Evolutionary conservation across 2,113 vertebrate genomes (phyloP).

Genomic region (Nesospiza acunhae): DNA sequence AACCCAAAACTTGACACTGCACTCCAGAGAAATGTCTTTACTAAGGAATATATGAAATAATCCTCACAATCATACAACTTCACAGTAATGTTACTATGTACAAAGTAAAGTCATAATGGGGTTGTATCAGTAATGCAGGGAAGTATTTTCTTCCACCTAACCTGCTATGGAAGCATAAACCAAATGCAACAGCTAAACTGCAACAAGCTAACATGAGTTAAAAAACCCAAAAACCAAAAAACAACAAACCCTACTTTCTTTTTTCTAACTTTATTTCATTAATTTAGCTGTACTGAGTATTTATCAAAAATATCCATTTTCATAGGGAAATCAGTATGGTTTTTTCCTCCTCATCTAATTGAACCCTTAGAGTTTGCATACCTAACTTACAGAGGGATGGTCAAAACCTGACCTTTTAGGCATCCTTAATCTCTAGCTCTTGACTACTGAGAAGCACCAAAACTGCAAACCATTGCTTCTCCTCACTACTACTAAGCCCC

Average conservation of each 20-base stretch:
- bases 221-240: neutral
- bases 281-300: neutral
- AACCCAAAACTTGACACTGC: neutral
- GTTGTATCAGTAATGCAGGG: neutral
- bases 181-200: neutral
- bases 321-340: neutral
- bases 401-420: neutral
- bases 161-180: neutral
- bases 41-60: neutral
- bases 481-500: neutral
- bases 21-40: neutral
- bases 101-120: neutral
- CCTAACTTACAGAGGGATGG: neutral
- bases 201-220: neutral
- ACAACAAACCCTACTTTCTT: neutral
- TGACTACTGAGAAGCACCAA: neutral
- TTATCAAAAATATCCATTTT: neutral
- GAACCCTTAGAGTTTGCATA: neutral
- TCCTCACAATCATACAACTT: neutral
- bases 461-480: neutral
- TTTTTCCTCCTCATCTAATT: rapidly evolving
- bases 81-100: neutral
- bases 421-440: neutral
- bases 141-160: neutral
- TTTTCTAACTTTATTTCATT: neutral